Base-by-base conservation (phyloP, 2,888 invertebrate species). In the Chesias legatella region DNA sequence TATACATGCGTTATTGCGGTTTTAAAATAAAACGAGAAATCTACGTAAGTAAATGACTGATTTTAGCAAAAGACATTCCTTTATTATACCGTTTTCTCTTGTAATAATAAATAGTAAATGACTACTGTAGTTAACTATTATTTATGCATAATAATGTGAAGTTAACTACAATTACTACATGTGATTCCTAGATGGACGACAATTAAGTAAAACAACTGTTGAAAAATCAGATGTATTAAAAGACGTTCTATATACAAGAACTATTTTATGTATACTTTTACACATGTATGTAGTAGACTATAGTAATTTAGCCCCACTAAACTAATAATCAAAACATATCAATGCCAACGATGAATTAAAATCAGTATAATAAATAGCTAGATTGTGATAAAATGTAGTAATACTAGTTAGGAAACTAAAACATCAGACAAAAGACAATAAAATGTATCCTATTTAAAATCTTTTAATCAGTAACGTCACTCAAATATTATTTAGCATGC, bases 331-430 rank as follows among this genome's bases (percentile, higher is more conserved):
- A 21, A 25, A 37, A 45, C 45, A 45, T 40, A 45, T 45, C 36
- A 40, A 45, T 40, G 27, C 40, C 32, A 40, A 45, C 29, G 17
- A 36, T 45, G 21, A 36, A 40, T 31, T 33, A 28, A 39, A 32
- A 32, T 10, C 33, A 38, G 30, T 43, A 44, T 33, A 44, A 13
- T 40, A 40, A 36, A 40, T 45, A 45, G 45, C 40, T 40, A 45
- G 40, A 45, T 30, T 45, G 45, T 45, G 45, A 45, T 45, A 45
- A 43, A 45, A 36, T 33, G 40, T 45, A 40, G 35, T 22, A 41
- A 39, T 36, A 41, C 32, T 45, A 45, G 35, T 33, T 39, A 40
- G 33, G 45, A 30, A 25, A 33, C 32, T 35, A 25, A n/a, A 24
- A 32, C 28, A 31, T 28, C 27, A 28, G 24, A 40, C 29, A 25